Evolutionary conservation across 2,113 vertebrate species (phyloP).

Genomic region (Delphinapterus leucas): DNA sequence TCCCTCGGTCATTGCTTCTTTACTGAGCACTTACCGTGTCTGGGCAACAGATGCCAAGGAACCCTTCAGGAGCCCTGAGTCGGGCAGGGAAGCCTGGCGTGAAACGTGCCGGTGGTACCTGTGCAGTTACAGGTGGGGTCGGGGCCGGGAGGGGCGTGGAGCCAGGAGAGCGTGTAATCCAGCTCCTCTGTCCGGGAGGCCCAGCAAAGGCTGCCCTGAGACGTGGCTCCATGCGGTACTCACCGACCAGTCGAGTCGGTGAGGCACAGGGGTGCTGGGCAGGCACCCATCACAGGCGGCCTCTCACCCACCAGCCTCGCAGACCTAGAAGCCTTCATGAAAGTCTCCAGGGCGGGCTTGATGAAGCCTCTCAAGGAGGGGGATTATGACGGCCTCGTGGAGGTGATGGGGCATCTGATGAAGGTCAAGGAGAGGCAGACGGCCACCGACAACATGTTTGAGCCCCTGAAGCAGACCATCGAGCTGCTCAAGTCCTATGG

Average conservation of each 20-base stretch:
- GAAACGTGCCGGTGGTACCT: rapidly evolving
- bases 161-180: rapidly evolving
- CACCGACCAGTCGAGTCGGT: rapidly evolving
- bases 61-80: background rate
- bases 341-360: slow-evolving; percentile 30
- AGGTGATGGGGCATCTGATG: slow-evolving; percentile 80
- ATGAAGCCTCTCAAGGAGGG: slow-evolving; percentile 79
- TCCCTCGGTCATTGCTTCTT: rapidly evolving
- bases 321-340: slow-evolving; percentile 81
- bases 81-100: rapidly evolving
- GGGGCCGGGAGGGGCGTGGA: rapidly evolving
- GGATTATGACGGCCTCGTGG: slow-evolving; percentile 79
- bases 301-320: slow-evolving; percentile 70
- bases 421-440: slow-evolving; percentile 80
- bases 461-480: slow-evolving; percentile 82
- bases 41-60: rapidly evolving
- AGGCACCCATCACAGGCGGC: rapidly evolving
- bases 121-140: rapidly evolving
- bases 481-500: slow-evolving; percentile 80
- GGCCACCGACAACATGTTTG: slow-evolving; percentile 78
- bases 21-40: rapidly evolving
- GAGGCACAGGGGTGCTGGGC: rapidly evolving
- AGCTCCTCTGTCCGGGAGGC: rapidly evolving
- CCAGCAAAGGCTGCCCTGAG: background rate
- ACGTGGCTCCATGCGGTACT: rapidly evolving